A percentile compares a stretch with the other conserved stretches of the same genome.
Evolutionary conservation across 2,797 vertebrate species (phyloP).

Genomic region (Rousettus madagascariensis): DNA sequence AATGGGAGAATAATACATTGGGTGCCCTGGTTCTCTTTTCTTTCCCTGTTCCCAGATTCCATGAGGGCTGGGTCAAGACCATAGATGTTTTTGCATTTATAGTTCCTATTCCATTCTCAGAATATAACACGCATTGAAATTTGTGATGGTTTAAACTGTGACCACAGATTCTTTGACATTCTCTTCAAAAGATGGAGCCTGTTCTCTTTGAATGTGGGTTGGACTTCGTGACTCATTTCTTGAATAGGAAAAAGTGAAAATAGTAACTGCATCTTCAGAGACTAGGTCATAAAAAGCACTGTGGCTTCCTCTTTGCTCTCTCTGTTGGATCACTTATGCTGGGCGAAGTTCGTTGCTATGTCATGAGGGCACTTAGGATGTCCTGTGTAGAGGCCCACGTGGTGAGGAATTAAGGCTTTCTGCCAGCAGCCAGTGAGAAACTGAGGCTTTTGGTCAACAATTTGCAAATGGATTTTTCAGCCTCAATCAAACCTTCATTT

Average conservation of each 20-base stretch:
- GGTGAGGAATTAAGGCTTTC: neutral
- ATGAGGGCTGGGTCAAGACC: neutral
- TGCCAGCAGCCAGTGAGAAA: neutral
- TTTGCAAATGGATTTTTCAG: neutral
- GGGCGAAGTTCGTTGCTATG: neutral
- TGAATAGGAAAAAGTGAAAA: neutral
- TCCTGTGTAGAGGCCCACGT: accelerated
- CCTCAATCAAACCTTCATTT: neutral
- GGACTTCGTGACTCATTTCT: neutral
- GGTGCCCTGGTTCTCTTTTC: neutral
- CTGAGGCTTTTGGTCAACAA: too few relatives aligned
- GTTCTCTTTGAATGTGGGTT: neutral
- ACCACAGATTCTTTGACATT: neutral
- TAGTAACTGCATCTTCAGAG: neutral
- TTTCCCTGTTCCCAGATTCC: neutral
- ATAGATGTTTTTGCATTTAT: neutral
- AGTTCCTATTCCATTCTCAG: neutral
- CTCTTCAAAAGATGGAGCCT: neutral
- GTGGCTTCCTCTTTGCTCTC: neutral
- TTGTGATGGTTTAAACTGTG: neutral
- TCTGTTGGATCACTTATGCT: neutral
- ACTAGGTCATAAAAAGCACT: neutral
- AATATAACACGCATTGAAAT: neutral
- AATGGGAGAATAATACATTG: neutral
- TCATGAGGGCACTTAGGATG: neutral